Conservation (phyloP, 2,888 invertebrate genomes). For the Ectobius pallidus region DNA sequence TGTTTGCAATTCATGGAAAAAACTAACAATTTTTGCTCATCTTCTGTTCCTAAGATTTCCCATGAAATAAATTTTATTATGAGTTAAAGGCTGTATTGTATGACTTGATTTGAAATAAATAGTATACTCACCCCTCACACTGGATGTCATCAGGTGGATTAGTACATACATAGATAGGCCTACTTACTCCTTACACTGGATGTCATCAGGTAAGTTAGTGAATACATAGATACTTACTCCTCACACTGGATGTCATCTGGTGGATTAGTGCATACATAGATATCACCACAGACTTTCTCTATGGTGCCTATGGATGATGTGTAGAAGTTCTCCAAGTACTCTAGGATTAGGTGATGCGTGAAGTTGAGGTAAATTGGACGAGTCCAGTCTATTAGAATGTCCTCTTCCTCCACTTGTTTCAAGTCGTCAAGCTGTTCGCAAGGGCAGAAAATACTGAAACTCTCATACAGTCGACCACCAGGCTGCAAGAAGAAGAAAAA, state of each 20-base stretch:
- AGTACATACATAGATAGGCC: conserved; percentile 77
- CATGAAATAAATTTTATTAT: too few relatives aligned
- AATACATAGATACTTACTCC: conserved; percentile 70
- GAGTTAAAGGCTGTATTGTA: too few relatives aligned
- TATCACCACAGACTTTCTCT: conserved; percentile 81
- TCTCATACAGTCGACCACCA: conserved; percentile 79
- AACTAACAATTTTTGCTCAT: too few relatives aligned
- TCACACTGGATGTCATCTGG: conserved; percentile 64
- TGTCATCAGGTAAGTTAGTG: conserved; percentile 66
- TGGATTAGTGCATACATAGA: conserved; percentile 74
- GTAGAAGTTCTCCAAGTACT: conserved; percentile 77
- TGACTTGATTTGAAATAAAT: too few relatives aligned
- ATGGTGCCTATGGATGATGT: conserved; percentile 60
- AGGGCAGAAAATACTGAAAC: conserved; percentile 85
- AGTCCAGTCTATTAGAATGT: conserved; percentile 78
- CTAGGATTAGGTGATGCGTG: conserved; percentile 80
- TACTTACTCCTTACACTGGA: conserved; percentile 65
- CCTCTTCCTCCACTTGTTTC: conserved; percentile 74
- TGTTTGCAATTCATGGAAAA: too few relatives aligned
- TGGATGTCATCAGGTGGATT: conserved; percentile 65
- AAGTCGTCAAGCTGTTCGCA: conserved; percentile 75
- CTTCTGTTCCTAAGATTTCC: too few relatives aligned
- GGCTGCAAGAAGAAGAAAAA: conserved; percentile 76
- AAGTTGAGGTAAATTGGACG: conserved; percentile 86
- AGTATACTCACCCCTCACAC: conserved; percentile 64